Evolutionary conservation across 2,113 vertebrate species (phyloP), one percentile per base, ranked within the genome.

Genomic region (Marmota monax): DNA sequence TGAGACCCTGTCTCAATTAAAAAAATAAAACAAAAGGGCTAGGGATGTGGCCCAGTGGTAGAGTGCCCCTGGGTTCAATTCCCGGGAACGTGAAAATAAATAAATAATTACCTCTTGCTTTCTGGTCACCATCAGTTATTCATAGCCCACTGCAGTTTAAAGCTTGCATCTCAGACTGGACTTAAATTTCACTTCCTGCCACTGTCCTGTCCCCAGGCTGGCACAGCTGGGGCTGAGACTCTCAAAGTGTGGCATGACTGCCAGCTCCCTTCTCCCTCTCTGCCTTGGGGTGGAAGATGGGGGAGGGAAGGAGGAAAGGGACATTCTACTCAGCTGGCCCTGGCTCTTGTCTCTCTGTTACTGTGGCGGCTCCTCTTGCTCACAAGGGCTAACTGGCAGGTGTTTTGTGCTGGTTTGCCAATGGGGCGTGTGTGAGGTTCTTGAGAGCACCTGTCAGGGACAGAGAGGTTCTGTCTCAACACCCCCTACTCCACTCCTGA

Each of bases 241-340:
- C 53, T 25, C 18, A 63, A 23, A 84, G 3, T 20, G 29, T 51
- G 80, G 61, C 0, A 5, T 61, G 73, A 4, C 76, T 90, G 12
- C 6, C 4, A n/a, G 4, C 56, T 53, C 13, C 25, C 53, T 77
- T 67, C 32, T 34, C 25, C 18, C 6, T 34, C 12, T 32, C 23
- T 48, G 13, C 5, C 6, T 23, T 27, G 8, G 22, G 23, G 25
- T 27, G 5, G 18, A 70, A 13, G 20, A 20, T 12, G 20, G 48
- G 8, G 8, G 72, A 48, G 61, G 65, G 22, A 85, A 23, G 39
- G 63, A 37, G 34, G 39, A n/a, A 10, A 18, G 56, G 16, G 27
- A 25, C 2, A 0, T 2, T 14, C 25, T 17, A 4, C 22, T 25
- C 22, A 5, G 39, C 53, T 39, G 67, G 37, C 18, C 10, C 4